phyloP scores from a whole-genome alignment of 30 jellyfish, hydroid and myxozoan genomes.

The Aurelia coerulea region DNA sequence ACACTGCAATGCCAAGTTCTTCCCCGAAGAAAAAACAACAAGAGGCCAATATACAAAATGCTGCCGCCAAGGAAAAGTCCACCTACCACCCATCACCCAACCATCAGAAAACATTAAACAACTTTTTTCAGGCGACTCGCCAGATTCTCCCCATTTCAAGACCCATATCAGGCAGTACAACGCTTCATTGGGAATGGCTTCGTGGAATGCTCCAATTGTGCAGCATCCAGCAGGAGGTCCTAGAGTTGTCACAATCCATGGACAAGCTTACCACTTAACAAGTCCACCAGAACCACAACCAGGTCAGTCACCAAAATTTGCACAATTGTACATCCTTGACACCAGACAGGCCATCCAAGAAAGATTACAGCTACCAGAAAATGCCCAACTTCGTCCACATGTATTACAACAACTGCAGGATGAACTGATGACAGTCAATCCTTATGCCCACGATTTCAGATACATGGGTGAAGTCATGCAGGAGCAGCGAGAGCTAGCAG shows the following conservation, averaged over 20 bases:
- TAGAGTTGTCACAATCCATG: background rate
- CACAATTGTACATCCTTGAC: background rate
- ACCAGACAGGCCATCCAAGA: constrained; percentile 17
- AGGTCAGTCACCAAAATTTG: background rate
- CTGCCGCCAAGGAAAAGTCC: background rate
- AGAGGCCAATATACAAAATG: background rate
- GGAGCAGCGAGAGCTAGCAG: background rate
- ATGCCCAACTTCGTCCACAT: background rate
- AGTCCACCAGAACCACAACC: constrained; percentile 13
- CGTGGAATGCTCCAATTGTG: background rate
- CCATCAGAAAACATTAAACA: background rate
- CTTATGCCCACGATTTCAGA: constrained; percentile 1
- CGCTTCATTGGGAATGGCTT: background rate
- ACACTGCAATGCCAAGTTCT: background rate
- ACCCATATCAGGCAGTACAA: background rate
- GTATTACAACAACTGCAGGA: background rate
- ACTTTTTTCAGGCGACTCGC: background rate
- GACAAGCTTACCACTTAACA: constrained; percentile 7
- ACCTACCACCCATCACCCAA: background rate
- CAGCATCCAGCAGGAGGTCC: constrained; percentile 3
- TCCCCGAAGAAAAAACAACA: background rate
- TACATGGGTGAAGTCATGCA: constrained; percentile 10
- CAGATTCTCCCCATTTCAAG: background rate
- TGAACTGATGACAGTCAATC: constrained; percentile 3
- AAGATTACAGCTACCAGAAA: background rate